These are phyloP conservation scores for Hipparchia sbordonii DNA, from an alignment of 2,888 invertebrate genomes.

Conservation along the genomic window DNA sequence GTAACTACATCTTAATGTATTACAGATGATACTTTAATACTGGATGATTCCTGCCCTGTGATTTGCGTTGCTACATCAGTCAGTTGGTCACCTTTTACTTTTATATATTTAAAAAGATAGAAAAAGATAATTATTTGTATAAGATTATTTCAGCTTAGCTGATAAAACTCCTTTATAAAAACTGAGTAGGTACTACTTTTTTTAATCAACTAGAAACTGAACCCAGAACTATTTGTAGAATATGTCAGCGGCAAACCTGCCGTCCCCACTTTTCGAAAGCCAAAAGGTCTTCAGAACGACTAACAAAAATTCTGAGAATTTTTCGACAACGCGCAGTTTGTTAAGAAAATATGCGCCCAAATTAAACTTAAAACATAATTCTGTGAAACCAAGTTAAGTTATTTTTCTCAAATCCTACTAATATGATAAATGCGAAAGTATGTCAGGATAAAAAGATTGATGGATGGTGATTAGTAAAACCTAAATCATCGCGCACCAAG, in stretches of 20 bases:
- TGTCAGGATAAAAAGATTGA: too few species aligned
- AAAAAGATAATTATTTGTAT: too few species aligned
- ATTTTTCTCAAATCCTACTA: background rate
- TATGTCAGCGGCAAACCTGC: background rate
- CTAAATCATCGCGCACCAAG: too few species aligned
- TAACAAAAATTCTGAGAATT: conserved; percentile 31
- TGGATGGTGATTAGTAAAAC: too few species aligned
- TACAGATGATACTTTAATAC: background rate
- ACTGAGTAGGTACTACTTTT: too few species aligned
- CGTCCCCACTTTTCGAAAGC: background rate
- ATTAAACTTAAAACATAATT: conserved; percentile 31
- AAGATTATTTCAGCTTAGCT: too few species aligned
- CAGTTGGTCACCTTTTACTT: too few species aligned
- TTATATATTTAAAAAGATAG: too few species aligned
- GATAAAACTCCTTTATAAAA: too few species aligned
- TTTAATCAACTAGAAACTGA: background rate
- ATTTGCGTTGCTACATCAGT: too few species aligned
- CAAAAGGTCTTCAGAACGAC: background rate
- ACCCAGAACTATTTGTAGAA: background rate
- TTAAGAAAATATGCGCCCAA: conserved; percentile 34
- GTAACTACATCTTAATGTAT: background rate
- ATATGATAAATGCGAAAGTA: too few species aligned
- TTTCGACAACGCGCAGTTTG: conserved; percentile 27
- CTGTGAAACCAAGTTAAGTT: background rate
- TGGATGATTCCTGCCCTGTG: background rate